Conservation (phyloP, 2,113 vertebrate genomes). For the Zapus hudsonius region DNA sequence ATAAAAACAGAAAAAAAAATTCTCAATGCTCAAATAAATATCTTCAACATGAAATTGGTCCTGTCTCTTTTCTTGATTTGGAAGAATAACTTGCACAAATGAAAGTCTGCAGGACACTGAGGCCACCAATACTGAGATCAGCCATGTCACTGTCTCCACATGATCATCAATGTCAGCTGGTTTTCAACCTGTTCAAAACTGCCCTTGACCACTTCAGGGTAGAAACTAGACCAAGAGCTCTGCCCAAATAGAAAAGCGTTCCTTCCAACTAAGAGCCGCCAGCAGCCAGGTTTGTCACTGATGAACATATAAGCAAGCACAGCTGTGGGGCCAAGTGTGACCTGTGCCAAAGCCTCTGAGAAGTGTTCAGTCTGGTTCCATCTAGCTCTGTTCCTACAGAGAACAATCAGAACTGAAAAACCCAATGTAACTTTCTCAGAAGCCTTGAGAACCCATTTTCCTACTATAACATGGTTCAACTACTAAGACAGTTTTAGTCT, state of each 20-base stretch:
- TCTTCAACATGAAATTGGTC: background rate
- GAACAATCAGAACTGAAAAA: background rate
- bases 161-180: conserved; percentile 45
- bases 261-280: background rate
- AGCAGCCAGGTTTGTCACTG: background rate
- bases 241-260: background rate
- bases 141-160: conserved; percentile 21
- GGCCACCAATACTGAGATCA: conserved; percentile 64
- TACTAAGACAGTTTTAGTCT: background rate
- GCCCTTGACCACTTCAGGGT: background rate
- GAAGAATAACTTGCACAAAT: conserved; percentile 64
- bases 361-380: background rate
- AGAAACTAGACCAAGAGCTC: background rate
- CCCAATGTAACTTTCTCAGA: background rate
- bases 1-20: background rate
- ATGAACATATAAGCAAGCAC: background rate
- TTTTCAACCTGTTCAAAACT: background rate
- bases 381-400: background rate
- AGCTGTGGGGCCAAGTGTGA: background rate
- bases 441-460: background rate
- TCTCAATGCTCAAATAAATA: background rate
- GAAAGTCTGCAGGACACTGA: conserved; percentile 68
- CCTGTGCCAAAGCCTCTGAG: background rate
- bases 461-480: background rate
- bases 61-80: background rate